Evolutionary conservation across 2,797 vertebrate species (phyloP).

Genomic region (Syndactyla subalaris): DNA sequence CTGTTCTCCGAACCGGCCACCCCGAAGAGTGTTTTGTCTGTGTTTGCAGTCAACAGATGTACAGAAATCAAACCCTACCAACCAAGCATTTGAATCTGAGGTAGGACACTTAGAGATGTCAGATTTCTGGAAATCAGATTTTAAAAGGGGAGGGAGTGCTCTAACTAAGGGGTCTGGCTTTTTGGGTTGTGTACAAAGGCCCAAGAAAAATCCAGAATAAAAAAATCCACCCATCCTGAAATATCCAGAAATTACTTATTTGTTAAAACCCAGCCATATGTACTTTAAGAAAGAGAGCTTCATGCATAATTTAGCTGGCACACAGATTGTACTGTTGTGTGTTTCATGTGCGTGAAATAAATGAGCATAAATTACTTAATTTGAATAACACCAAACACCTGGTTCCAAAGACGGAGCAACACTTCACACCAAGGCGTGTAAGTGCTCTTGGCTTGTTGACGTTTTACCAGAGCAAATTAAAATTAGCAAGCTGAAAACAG

Average conservation of each 20-base stretch:
- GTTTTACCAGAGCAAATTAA: background rate
- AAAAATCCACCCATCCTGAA: background rate
- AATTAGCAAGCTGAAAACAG: constrained; percentile 29
- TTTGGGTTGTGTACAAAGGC: background rate
- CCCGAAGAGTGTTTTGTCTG: constrained; percentile 12
- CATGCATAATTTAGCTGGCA: constrained; percentile 37
- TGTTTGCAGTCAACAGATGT: background rate
- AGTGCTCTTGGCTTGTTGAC: constrained; percentile 4
- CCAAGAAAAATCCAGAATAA: background rate
- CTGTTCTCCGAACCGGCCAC: background rate
- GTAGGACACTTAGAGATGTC: background rate
- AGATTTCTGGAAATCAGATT: background rate
- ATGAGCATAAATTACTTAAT: constrained; percentile 58
- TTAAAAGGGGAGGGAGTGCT: background rate
- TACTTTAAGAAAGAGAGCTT: background rate
- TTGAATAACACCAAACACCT: constrained; percentile 43
- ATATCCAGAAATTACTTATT: background rate
- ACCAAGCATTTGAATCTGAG: background rate
- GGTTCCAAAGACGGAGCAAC: constrained; percentile 13
- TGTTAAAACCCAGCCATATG: background rate
- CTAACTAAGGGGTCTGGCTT: background rate
- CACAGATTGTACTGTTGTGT: background rate
- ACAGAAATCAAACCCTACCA: background rate
- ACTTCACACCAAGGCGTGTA: background rate
- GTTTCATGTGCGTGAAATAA: background rate